Evolutionary conservation across 1,140 invertebrate genomes (phyloP), one percentile per base, ranked within the genome.

Genomic region (Physella acuta): DNA sequence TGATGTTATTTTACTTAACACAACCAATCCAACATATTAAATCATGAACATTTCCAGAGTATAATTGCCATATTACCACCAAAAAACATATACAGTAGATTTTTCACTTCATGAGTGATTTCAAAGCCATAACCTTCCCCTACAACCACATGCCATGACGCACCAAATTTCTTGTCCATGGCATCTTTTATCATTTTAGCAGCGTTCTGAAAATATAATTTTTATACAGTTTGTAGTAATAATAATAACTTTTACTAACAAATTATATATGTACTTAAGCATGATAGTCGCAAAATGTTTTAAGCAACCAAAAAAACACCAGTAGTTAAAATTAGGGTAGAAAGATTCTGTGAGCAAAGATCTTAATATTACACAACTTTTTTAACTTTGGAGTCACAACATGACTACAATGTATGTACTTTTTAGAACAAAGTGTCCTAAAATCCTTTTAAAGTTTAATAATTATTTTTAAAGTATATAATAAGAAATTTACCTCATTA

Each of bases 51-150:
- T 85, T 95, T 95, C 94, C 94, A 98, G 60, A 94, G 89, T 79
- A 92, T 90, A 75, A 95, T 91, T 14, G 92, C 94, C 70, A 93
- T 85, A 82, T 94, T 95, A 67, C 94, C 94, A 59, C 91, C 93
- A 79, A 95, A 94, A 85, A 92, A 97, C 89, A 97, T 91, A 80
- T 95, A 94, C 53, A 97, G 86, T 69, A 97, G 88, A 76, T 93
- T 92, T 79, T 92, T 93, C 51, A 91, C 90, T 87, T 97, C 93
- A 84, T 95, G 93, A 0, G 92, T 94, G 64, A 96, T 89, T 83
- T 94, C 92, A 85, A 94, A 95, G n/a, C 93, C 94, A 84, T 91
- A 97, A 24, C 92, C 93, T 87, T 98, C 94, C 14, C 95, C 94
- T 8, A 97, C 91, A 0, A 97, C 90, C 0, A 92, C 93, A 86